Percentiles rank a stretch among this genome's conserved stretches.
phyloP scores from a whole-genome alignment of 2,888 invertebrate genomes.

The Palloptera scutellata region DNA sequence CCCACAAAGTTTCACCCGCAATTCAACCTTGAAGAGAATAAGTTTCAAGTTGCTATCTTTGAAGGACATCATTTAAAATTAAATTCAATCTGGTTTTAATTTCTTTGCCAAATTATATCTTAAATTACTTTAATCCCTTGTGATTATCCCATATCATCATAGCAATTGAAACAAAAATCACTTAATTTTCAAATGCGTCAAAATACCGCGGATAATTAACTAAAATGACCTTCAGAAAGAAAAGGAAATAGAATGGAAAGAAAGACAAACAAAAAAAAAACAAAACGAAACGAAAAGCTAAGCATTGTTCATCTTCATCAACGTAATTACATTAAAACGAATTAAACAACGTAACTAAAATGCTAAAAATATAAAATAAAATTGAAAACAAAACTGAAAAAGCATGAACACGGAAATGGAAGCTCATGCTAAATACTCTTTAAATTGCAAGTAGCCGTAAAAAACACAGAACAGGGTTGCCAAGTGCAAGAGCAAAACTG shows the following conservation, averaged over 20 bases:
- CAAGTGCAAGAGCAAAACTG: background rate
- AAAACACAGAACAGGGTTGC: background rate
- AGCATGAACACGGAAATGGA: background rate
- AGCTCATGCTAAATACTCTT: background rate
- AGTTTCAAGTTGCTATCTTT: no score
- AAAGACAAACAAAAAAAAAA: background rate
- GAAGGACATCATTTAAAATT: no score
- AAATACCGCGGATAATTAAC: constrained; percentile 1
- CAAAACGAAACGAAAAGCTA: background rate
- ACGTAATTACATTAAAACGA: constrained; percentile 21
- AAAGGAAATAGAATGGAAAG: constrained; percentile 1
- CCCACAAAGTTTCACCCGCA: no score
- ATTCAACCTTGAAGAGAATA: no score
- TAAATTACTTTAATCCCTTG: no score
- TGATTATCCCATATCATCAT: no score
- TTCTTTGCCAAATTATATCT: no score
- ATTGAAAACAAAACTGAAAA: background rate
- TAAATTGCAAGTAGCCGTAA: background rate
- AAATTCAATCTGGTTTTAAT: no score
- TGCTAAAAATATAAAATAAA: constrained; percentile 14
- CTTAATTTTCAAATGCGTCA: constrained; percentile 23
- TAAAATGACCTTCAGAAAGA: constrained; percentile 2
- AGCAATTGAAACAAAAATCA: constrained; percentile 17
- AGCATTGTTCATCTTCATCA: constrained; percentile 19
- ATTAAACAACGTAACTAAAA: background rate